Percentiles rank a stretch among this genome's conserved stretches.
Conservation (phyloP, 2,888 invertebrate species). For the Drosophila fulvimacula region DNA sequence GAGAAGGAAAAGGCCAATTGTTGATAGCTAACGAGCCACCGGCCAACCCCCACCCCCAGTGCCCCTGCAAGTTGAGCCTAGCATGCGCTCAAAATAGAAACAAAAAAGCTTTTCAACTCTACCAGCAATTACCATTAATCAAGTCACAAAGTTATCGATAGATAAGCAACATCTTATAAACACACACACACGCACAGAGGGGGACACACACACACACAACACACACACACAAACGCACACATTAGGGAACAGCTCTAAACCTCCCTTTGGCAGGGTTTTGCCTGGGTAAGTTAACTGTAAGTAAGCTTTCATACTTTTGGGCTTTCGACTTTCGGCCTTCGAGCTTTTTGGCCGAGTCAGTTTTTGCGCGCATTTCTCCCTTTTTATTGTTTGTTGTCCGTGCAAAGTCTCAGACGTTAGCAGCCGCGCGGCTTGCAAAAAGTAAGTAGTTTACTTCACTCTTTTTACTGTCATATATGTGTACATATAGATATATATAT, state of each 20-base stretch:
- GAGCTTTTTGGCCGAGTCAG: slow-evolving; percentile 41
- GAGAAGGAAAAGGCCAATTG: not conserved
- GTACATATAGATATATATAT: no score
- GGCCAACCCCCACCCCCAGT: not conserved
- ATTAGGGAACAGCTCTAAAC: not conserved
- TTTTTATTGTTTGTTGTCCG: slow-evolving; percentile 35
- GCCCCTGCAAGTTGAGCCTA: slow-evolving; percentile 5
- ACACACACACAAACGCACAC: not conserved
- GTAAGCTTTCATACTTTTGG: slow-evolving; percentile 32
- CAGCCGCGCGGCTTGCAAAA: slow-evolving; percentile 29
- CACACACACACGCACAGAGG: not conserved
- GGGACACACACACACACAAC: not conserved
- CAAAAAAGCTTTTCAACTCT: slow-evolving; percentile 20
- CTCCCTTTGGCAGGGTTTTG: slow-evolving; percentile 11
- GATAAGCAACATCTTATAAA: slow-evolving; percentile 14
- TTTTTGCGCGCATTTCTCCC: slow-evolving; percentile 25
- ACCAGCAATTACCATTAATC: slow-evolving; percentile 18
- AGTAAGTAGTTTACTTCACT: slow-evolving; percentile 54
- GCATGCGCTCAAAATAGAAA: slow-evolving; percentile 10
- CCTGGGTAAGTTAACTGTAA: slow-evolving; percentile 34
- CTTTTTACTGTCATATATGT: slow-evolving; percentile 13
- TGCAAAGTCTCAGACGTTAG: slow-evolving; percentile 47
- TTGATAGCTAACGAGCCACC: slow-evolving; percentile 3
- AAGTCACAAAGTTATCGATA: slow-evolving; percentile 12
- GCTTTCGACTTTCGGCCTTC: slow-evolving; percentile 23